Conservation (phyloP, 1,140 invertebrate species). For the Venustaconcha ellipsiformis region DNA sequence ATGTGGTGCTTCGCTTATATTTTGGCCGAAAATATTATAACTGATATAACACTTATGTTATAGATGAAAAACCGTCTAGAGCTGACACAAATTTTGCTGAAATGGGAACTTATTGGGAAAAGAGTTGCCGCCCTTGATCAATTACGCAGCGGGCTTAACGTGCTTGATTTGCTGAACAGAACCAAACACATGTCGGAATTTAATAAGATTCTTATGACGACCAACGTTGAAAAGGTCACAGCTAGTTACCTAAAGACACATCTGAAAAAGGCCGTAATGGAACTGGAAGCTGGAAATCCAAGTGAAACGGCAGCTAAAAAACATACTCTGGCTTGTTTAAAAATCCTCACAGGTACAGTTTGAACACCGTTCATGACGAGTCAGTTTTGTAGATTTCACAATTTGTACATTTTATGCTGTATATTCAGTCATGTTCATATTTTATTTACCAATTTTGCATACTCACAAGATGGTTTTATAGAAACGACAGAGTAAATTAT, state of each 20-base stretch:
- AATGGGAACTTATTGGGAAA: slow-evolving; percentile 39
- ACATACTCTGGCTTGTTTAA: slow-evolving; percentile 28
- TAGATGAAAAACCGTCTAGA: slow-evolving; percentile 27
- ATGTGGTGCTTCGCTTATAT: neutral
- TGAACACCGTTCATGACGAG: neutral
- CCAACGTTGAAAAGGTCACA: slow-evolving; percentile 27
- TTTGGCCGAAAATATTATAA: neutral
- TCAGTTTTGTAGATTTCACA: too few species aligned
- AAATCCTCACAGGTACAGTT: slow-evolving; percentile 33
- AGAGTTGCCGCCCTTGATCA: slow-evolving; percentile 29
- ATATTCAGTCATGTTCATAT: too few species aligned
- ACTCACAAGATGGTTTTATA: too few species aligned
- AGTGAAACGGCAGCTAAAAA: slow-evolving; percentile 37
- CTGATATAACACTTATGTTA: neutral
- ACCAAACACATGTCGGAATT: slow-evolving; percentile 26
- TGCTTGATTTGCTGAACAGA: slow-evolving; percentile 28
- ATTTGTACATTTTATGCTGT: too few species aligned
- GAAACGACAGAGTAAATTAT: too few species aligned
- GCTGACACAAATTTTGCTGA: slow-evolving; percentile 34
- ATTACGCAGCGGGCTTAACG: slow-evolving; percentile 30
- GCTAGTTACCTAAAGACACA: slow-evolving; percentile 32
- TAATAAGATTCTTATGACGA: slow-evolving; percentile 16
- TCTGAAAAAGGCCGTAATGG: slow-evolving; percentile 24
- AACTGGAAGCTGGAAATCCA: slow-evolving; percentile 18
- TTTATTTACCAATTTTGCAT: too few species aligned